Evolutionary conservation across 2,888 invertebrate genomes (phyloP).

Genomic region (Aricia artaxerxes): DNA sequence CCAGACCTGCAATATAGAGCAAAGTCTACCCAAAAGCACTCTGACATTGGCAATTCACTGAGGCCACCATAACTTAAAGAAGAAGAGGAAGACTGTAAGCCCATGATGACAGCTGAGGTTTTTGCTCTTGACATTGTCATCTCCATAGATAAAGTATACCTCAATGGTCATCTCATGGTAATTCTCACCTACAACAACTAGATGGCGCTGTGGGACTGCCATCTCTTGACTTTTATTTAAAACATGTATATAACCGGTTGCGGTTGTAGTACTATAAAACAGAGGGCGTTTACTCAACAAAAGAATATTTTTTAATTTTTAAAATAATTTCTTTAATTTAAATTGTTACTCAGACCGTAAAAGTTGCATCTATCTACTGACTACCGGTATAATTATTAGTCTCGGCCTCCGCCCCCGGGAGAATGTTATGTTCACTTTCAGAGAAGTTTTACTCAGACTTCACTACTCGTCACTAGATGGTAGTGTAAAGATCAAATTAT

Average conservation of each 20-base stretch:
- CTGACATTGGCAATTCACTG: too few species aligned
- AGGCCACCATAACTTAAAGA: too few species aligned
- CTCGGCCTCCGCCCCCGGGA: too few species aligned
- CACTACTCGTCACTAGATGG: slow-evolving; percentile 21
- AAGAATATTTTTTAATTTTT: background rate
- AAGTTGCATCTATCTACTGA: too few species aligned
- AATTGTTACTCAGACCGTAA: background rate
- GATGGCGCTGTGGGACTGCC: background rate
- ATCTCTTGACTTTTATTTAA: background rate
- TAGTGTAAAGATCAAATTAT: background rate
- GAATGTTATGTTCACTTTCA: background rate
- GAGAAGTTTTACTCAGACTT: background rate
- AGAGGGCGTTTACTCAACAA: background rate
- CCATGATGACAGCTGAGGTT: background rate
- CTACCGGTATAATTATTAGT: too few species aligned
- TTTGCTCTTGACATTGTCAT: background rate
- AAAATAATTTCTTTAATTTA: background rate
- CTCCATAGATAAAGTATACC: too few species aligned
- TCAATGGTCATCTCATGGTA: background rate
- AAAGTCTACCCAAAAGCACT: too few species aligned
- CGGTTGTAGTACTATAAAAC: background rate
- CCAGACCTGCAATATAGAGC: too few species aligned
- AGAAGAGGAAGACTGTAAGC: background rate
- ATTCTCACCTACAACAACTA: background rate
- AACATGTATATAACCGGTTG: background rate